Evolutionary conservation across 2,888 invertebrate species (phyloP), one percentile per base, ranked within the genome.

Genomic region (Ditula angustiorana): DNA sequence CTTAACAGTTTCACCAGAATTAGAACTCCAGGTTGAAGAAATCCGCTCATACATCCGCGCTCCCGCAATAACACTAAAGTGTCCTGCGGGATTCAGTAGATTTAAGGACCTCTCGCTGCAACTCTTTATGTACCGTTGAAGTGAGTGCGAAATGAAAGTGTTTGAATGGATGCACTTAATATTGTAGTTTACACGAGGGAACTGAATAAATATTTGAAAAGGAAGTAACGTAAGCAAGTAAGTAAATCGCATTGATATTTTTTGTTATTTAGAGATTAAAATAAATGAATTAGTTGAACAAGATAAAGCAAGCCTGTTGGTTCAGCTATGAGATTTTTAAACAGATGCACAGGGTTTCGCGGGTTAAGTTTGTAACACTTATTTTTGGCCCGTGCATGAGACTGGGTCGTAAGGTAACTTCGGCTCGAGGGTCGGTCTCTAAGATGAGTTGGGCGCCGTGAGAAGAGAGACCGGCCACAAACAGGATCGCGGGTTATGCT

Each of bases 1-100:
- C 24, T 28, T 3, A 26, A 23, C 47, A 16, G n/a, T 62, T n/a
- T 30, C 7, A 73, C 72, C 72, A 61, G 65, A 70, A 69, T 72
- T 66, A 61, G 67, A 68, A 70, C 72, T 73, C 73, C 71, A 72
- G 71, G 75, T 67, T 71, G 73, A 78, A 80, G 79, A 80, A 80
- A 79, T 78, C 77, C 75, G 79, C 77, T 78, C 81, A 80, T 83
- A 82, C 81, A 83, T 83, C 62, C 61, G 78, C 75, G 79, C 74
- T 78, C 80, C 76, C 80, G 84, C 84, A 79, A 83, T 88, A 86
- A 85, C 84, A 82, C 79, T 88, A 87, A 88, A 88, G 79, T 78
- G 83, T 82, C 87, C 82, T 76, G 69, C 72, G 83, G 81, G 86
- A 83, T 76, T 77, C 13, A 67, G 72, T 74, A 81, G 70, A 72